Base-by-base conservation (phyloP, 2,113 vertebrate species). In the Desmodus rotundus region DNA sequence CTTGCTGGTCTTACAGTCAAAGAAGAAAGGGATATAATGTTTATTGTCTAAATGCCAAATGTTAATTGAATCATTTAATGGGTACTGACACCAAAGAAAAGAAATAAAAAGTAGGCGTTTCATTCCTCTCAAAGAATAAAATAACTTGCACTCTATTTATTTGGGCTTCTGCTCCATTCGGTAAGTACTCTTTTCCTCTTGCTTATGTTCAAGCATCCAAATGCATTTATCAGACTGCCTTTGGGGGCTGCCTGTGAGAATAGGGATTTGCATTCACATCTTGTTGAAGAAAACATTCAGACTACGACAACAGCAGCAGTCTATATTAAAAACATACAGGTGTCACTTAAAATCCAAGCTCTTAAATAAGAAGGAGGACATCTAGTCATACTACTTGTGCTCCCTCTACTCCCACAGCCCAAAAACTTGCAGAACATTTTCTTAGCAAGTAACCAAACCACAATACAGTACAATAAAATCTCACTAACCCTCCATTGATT, bases 161-260 rank as follows among this genome's bases (percentile, higher is more conserved):
- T 52, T 81, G 41, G 84, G 61, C 68, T 88, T 81, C 65, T 22
- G 38, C 38, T 94, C 41, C 56, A 52, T 61, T 80, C 93, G 83
- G 52, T 56, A 56, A 41, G 24, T 14, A 70, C 47, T 68, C 8
- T 78, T 89, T 83, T 73, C 72, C 73, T 95, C 80, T 72, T 91
- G 80, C 96, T 90, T 94, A 73, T 92, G 54, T 67, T 86, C 88
- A 86, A 83, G 86, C 77, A 95, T 88, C 85, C 88, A 92, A 84
- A 85, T 68, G 19, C 41, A 72, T 94, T 84, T 94, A 76, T 96
- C 85, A 92, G 58, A 63, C 92, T 85, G 67, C 47, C 36, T 96
- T 93, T 84, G 70, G 84, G 81, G 76, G 89, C 65, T 77, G 65
- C 43, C 77, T 91, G 58, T 73, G 67, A 95, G 77, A 17, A 84